phyloP scores from a whole-genome alignment of 2,888 invertebrate species.

The Parnassius apollo region DNA sequence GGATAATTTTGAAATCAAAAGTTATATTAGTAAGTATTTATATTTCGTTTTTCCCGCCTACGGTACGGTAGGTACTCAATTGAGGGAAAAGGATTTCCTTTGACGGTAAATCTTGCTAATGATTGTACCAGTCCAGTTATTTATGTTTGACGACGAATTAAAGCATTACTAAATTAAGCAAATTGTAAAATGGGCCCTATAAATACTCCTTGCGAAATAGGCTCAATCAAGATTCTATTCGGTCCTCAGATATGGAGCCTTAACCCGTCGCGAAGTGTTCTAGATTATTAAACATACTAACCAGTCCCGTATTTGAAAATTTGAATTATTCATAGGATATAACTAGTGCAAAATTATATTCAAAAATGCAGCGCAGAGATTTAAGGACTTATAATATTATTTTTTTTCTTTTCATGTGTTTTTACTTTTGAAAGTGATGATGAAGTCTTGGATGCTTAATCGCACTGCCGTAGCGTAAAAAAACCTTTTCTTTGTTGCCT shows the following conservation, averaged over 20 bases:
- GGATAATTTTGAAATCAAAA: no score
- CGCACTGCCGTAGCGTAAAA: no score
- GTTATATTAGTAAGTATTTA: no score
- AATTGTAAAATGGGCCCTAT: conserved; percentile 10
- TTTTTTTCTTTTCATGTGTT: no score
- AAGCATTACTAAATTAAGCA: conserved; percentile 8
- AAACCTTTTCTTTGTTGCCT: no score
- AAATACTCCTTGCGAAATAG: conserved; percentile 14
- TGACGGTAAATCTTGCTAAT: conserved; percentile 9
- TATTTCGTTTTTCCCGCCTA: no score
- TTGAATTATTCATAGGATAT: conserved; percentile 2
- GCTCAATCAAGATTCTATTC: conserved; percentile 15
- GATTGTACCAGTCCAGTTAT: conserved; percentile 4
- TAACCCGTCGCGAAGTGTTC: background rate
- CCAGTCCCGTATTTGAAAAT: background rate
- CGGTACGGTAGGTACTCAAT: background rate
- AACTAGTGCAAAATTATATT: background rate
- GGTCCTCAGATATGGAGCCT: conserved; percentile 5
- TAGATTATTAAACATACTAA: background rate
- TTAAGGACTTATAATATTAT: no score
- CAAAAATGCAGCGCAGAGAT: background rate
- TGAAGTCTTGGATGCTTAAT: no score
- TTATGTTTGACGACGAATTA: conserved; percentile 9
- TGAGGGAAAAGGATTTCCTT: conserved; percentile 13
- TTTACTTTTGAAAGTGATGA: no score